A percentile compares a stretch with the other conserved stretches of the same genome.
These are phyloP conservation scores for Apodemia duryi DNA, from an alignment of 2,888 invertebrate species.

Conservation along the genomic window DNA sequence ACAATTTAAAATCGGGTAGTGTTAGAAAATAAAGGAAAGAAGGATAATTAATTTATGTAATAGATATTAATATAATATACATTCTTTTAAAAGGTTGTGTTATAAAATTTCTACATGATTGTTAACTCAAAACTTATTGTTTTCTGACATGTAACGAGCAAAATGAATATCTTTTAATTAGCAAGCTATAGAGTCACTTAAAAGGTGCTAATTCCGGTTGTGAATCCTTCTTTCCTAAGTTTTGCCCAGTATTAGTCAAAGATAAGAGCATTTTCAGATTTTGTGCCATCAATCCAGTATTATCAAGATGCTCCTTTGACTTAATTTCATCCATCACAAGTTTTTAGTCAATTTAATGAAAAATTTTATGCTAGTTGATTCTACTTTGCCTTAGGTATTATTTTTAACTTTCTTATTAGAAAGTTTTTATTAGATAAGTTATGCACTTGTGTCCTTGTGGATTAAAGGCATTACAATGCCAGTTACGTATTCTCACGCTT, in stretches of 20 bases:
- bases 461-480: constrained; percentile 62
- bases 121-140: not conserved
- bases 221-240: constrained; percentile 74
- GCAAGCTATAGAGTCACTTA: not conserved
- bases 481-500: constrained; percentile 71
- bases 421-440: constrained; percentile 67
- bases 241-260: constrained; percentile 76
- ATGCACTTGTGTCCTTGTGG: constrained; percentile 80
- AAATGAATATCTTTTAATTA: not conserved
- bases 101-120: not conserved
- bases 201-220: constrained; percentile 71
- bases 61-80: not conserved
- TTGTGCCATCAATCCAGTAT: constrained; percentile 77
- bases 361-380: constrained; percentile 73
- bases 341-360: constrained; percentile 74
- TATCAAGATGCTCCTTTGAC: constrained; percentile 70
- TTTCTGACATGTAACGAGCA: not conserved
- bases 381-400: constrained; percentile 74
- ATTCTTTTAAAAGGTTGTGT: constrained; percentile 1
- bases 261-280: constrained; percentile 66
- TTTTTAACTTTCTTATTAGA: constrained; percentile 70
- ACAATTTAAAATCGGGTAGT: constrained; percentile 51
- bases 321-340: constrained; percentile 73
- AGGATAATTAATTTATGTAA: constrained; percentile 50
- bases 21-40: constrained; percentile 59